These are phyloP conservation scores for Agriopis leucophaearia DNA, from an alignment of 2,888 invertebrate genomes.

Conservation along the genomic window DNA sequence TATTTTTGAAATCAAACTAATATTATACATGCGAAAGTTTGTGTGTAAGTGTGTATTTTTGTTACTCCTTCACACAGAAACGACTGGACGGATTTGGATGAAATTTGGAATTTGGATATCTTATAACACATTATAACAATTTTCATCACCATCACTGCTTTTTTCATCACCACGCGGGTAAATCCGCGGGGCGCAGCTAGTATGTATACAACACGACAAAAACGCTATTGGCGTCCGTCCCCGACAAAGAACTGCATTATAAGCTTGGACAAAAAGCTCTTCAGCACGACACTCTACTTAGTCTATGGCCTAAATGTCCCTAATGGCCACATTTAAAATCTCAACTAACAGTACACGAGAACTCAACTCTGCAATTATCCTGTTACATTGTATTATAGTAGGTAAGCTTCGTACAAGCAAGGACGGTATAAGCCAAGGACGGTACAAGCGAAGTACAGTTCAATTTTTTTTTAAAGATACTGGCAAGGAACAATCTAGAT, in stretches of 20 bases:
- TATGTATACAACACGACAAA: background rate
- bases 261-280: slow-evolving; percentile 13
- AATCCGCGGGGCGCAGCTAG: too few relatives aligned
- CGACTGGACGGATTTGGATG: too few relatives aligned
- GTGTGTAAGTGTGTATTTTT: too few relatives aligned
- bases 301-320: slow-evolving; percentile 21
- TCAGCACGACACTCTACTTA: slow-evolving; percentile 31
- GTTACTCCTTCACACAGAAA: too few relatives aligned
- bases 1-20: too few relatives aligned
- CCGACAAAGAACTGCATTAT: background rate
- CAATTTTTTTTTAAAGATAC: background rate
- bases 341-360: slow-evolving; percentile 27
- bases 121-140: too few relatives aligned
- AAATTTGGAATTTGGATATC: too few relatives aligned
- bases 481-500: background rate
- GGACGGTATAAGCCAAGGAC: too few relatives aligned
- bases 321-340: slow-evolving; percentile 25
- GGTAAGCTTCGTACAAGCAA: slow-evolving; percentile 8
- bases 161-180: too few relatives aligned
- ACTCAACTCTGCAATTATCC: slow-evolving; percentile 51
- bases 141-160: too few relatives aligned
- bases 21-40: too few relatives aligned
- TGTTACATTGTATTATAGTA: slow-evolving; percentile 51
- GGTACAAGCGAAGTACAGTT: background rate
- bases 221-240: background rate